These are phyloP conservation scores for Crioceris asparagi DNA, from an alignment of 2,888 invertebrate genomes.

Conservation along the genomic window DNA sequence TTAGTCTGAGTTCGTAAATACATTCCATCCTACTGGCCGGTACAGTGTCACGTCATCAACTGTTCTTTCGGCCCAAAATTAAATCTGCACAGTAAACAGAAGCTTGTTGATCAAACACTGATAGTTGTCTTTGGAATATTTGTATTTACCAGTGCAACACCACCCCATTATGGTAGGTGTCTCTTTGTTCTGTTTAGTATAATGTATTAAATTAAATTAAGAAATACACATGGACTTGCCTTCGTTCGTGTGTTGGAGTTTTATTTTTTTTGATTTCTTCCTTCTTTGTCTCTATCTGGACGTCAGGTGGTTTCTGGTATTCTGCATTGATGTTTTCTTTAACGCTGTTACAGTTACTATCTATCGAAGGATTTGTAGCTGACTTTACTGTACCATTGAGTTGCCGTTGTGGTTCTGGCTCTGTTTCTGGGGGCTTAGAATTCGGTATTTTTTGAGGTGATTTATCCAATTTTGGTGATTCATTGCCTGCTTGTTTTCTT, in stretches of 20 bases:
- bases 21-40: too few species aligned
- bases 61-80: too few species aligned
- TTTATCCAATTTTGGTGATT: slow-evolving; percentile 24
- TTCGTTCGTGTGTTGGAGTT: slow-evolving; percentile 26
- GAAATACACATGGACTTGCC: slow-evolving; percentile 9
- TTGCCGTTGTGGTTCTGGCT: slow-evolving; percentile 19
- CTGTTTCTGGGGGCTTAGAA: slow-evolving; percentile 13
- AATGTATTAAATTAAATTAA: too few species aligned
- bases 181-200: too few species aligned
- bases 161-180: too few species aligned
- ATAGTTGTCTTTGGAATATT: too few species aligned
- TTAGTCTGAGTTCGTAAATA: too few species aligned
- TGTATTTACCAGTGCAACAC: too few species aligned
- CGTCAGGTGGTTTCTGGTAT: slow-evolving; percentile 15
- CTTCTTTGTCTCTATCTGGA: slow-evolving; percentile 13
- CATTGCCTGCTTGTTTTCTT: slow-evolving; percentile 20
- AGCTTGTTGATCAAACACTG: too few species aligned
- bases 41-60: too few species aligned
- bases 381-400: slow-evolving; percentile 19
- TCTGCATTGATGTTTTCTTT: slow-evolving; percentile 20
- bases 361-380: slow-evolving; percentile 14
- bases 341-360: slow-evolving; percentile 24
- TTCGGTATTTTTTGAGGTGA: slow-evolving; percentile 7
- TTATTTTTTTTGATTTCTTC: slow-evolving; percentile 12
- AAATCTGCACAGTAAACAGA: too few species aligned